Evolutionary conservation across 2,797 vertebrate genomes (phyloP), one percentile per base, ranked within the genome.

Genomic region (Aulostomus chinensis): DNA sequence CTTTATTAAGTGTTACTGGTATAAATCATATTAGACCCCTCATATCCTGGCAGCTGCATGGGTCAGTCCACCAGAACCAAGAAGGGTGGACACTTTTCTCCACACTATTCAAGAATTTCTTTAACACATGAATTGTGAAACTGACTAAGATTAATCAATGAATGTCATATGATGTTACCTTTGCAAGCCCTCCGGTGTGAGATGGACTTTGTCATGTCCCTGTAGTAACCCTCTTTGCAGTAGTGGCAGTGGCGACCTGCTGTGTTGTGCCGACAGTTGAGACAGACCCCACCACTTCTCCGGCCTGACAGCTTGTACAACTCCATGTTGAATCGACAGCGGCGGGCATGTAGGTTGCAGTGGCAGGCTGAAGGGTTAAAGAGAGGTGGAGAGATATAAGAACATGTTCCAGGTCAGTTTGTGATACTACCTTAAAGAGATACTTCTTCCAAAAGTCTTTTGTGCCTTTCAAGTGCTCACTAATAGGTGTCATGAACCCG

Each of bases 321-420:
- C 84, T 99, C 97, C 96, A 98, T 99, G 91, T 99, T 98, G 89
- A 99, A 99, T 32, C 97, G 95, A 55, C 97, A 99, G 63, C 97
- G 94, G 3, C 96, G 91, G 2, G 97, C 97, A 0, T 99, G 97
- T 7, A 99, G 92, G 90, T 99, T 99, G 67, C 97, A 99, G 87
- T 97, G 95, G 63, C 97, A 99, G 59, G 95, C 97, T 98, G 87
- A 0, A 38, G 5, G 17, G 37, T 49, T 12, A 52, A 11, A 42
- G 5, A 66, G 9, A 35, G 20, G 39, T 14, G 62, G 15, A 61
- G 12, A 56, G 34, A 20, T 3, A 21, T n/a, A n/a, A n/a, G n/a
- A n/a, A n/a, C n/a, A n/a, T n/a, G n/a, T n/a, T n/a, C n/a, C n/a
- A n/a, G n/a, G n/a, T n/a, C n/a, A n/a, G n/a, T n/a, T n/a, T n/a